Conservation (phyloP, 2,888 invertebrate genomes). For the Paralinhomoeus sp. region DNA sequence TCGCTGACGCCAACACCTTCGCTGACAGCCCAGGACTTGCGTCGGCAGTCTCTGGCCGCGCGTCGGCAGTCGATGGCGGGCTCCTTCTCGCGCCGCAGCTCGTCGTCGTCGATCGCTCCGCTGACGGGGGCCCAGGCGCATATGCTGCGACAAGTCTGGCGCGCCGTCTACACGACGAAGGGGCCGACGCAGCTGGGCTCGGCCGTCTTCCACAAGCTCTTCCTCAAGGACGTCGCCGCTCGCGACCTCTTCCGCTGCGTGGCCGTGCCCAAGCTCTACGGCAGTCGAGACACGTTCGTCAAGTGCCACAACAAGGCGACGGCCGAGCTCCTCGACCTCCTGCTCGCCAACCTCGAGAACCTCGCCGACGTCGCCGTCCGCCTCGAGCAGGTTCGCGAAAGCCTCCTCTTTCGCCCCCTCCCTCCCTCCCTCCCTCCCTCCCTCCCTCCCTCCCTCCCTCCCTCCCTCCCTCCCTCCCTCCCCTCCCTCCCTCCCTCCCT, state of each 20-base stretch:
- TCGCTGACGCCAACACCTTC: no score
- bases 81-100: constrained; percentile 6
- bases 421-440: no score
- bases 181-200: constrained; percentile 23
- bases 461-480: no score
- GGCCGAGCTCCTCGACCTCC: not conserved
- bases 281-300: no score
- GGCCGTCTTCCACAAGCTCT: constrained; percentile 19
- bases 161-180: constrained; percentile 7
- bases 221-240: constrained; percentile 18
- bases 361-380: constrained; percentile 15
- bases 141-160: constrained; percentile 12
- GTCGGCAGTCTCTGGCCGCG: no score
- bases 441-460: no score
- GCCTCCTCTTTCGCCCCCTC: no score
- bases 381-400: constrained; percentile 15
- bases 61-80: no score
- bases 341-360: constrained; percentile 20
- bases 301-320: no score
- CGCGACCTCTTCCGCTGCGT: constrained; percentile 5
- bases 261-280: no score
- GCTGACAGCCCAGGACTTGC: no score
- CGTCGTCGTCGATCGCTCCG: constrained; percentile 20
- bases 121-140: constrained; percentile 21
- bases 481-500: no score